phyloP scores from a whole-genome alignment of 2,113 vertebrate genomes.

The Oryzias melastigma region DNA sequence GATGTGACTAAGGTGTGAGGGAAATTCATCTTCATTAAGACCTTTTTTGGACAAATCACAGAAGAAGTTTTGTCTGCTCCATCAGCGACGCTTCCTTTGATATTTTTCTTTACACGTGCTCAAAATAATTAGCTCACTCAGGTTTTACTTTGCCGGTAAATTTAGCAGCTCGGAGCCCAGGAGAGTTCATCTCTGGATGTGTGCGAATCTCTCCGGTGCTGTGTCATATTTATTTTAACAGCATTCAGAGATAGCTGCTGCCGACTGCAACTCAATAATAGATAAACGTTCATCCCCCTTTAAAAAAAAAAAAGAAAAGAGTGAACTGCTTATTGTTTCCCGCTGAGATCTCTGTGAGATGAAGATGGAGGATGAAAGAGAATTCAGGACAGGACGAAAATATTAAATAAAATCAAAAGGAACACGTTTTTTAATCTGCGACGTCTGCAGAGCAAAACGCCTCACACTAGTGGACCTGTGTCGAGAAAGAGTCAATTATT shows the following conservation, averaged over 20 bases:
- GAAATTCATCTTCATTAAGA: not conserved
- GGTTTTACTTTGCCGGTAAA: conserved; percentile 29
- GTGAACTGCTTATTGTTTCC: conserved; percentile 38
- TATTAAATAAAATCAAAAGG: not conserved
- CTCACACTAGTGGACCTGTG: conserved; percentile 34
- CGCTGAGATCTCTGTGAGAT: conserved; percentile 40
- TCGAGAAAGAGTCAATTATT: conserved; percentile 56
- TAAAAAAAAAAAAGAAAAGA: conserved; percentile 8
- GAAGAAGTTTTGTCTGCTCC: not conserved
- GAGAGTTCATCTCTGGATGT: conserved; percentile 45
- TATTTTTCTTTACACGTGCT: conserved; percentile 14
- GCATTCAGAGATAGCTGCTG: conserved; percentile 54
- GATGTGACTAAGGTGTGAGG: not conserved
- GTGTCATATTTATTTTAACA: conserved; percentile 67
- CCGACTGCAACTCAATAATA: conserved; percentile 68
- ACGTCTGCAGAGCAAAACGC: conserved; percentile 43
- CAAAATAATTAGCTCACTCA: conserved; percentile 7
- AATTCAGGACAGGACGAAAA: conserved; percentile 23
- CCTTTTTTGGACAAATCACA: not conserved
- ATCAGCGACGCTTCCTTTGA: conserved; percentile 5
- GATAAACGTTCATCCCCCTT: conserved; percentile 49
- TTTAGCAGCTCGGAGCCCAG: conserved; percentile 8
- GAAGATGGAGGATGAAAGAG: conserved; percentile 25
- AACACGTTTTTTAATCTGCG: conserved; percentile 12
- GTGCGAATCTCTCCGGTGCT: conserved; percentile 46